A percentile compares a stretch with the other conserved stretches of the same genome.
These are phyloP conservation scores for Thunnus maccoyii DNA, from an alignment of 2,113 vertebrate species.

Conservation along the genomic window DNA sequence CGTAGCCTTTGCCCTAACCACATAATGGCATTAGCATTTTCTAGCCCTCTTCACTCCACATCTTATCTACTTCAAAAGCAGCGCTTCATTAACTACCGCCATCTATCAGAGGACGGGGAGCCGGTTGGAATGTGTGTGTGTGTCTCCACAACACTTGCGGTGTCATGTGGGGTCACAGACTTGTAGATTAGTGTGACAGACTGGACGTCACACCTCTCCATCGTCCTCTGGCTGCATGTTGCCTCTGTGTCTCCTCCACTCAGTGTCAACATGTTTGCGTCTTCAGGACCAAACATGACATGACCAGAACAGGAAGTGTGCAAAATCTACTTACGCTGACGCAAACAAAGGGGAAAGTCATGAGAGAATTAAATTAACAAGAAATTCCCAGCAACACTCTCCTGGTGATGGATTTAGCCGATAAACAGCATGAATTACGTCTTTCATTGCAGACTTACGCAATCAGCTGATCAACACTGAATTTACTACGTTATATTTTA, in stretches of 20 bases:
- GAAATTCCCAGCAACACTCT: slow-evolving; percentile 1
- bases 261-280: slow-evolving; percentile 47
- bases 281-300: slow-evolving; percentile 23
- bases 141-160: slow-evolving; percentile 38
- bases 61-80: slow-evolving; percentile 79
- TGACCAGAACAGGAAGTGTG: slow-evolving; percentile 25
- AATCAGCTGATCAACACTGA: background rate
- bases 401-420: slow-evolving; percentile 23
- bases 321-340: background rate
- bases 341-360: slow-evolving; percentile 16
- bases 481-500: background rate
- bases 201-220: slow-evolving; percentile 62
- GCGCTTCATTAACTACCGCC: slow-evolving; percentile 70
- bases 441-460: slow-evolving; percentile 1
- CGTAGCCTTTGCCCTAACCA: slow-evolving; percentile 32
- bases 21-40: slow-evolving; percentile 70
- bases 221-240: slow-evolving; percentile 15
- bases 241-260: slow-evolving; percentile 56
- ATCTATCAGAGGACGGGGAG: slow-evolving; percentile 66
- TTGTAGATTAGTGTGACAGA: slow-evolving; percentile 70
- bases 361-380: slow-evolving; percentile 32
- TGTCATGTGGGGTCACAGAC: slow-evolving; percentile 62
- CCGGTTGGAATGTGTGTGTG: slow-evolving; percentile 60
- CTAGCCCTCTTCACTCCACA: slow-evolving; percentile 56
- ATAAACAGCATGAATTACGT: background rate